phyloP scores from a whole-genome alignment of 2,113 vertebrate species.

The Eira barbara region DNA sequence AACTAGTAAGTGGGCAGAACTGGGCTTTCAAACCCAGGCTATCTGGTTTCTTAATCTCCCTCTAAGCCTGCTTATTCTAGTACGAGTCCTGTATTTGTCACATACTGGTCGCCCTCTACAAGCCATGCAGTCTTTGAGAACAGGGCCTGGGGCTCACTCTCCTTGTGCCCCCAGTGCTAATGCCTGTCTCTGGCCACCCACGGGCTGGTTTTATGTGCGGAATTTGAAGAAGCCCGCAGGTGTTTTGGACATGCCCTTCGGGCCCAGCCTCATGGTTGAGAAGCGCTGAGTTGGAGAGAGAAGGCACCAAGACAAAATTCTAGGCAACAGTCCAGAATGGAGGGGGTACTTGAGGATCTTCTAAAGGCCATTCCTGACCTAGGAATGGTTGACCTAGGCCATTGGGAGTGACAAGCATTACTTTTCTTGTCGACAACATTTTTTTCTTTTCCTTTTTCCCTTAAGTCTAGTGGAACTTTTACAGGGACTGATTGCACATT shows the following conservation, averaged over 20 bases:
- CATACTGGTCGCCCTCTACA: background rate
- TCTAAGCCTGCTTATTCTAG: background rate
- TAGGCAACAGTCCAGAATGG: background rate
- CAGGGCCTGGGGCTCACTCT: background rate
- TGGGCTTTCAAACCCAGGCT: background rate
- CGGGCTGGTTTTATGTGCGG: background rate
- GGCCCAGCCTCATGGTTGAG: background rate
- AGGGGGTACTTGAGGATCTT: background rate
- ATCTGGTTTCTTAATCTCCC: background rate
- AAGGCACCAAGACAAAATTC: background rate
- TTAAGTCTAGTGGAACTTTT: background rate
- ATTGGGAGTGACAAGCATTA: background rate
- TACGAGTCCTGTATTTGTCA: background rate
- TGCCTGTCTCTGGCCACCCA: rapidly evolving
- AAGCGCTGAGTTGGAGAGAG: background rate
- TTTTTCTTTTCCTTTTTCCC: background rate
- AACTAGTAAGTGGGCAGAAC: background rate
- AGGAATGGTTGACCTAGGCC: background rate
- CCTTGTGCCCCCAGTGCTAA: rapidly evolving
- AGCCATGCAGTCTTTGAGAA: background rate
- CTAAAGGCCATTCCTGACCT: background rate
- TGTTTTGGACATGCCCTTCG: background rate
- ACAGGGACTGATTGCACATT: background rate
- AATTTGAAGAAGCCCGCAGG: background rate
- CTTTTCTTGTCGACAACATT: background rate